Evolutionary conservation across 2,113 vertebrate species (phyloP), one percentile per base, ranked within the genome.

Genomic region (Cinclus cinclus): DNA sequence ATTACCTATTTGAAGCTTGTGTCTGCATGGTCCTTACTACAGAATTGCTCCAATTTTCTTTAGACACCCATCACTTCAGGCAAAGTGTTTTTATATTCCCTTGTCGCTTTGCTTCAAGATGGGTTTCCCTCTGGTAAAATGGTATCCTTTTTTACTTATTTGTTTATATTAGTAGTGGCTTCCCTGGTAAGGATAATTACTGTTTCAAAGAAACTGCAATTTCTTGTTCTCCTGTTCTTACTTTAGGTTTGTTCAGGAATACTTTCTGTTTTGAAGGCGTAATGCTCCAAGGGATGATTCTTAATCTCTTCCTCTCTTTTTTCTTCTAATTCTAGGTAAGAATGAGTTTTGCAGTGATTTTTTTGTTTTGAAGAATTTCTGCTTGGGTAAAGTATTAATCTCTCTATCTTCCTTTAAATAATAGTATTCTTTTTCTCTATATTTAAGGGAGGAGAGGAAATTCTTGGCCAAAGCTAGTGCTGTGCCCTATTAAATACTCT

Each of bases 311-410:
- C 8, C 17, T 90, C 31, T 96, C 62, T 89, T 24, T 86, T 56
- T 94, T 90, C 86, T 81, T 93, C 87, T 23, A 39, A 62, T 97
- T 97, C 95, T 97, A 97, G 97, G 97, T 98, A 98, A 98, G 97
- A 93, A 89, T 28, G 3, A 82, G 62, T 82, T 94, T 87, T 88
- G 65, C 28, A 60, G 16, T 95, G 60, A 46, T 62, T 67, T 91
- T 87, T 85, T 94, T 70, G 39, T 78, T 94, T 88, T 63, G 84
- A 86, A 75, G 95, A 95, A 94, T 80, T 91, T 96, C 88, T 93
- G 6, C 85, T 92, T 89, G 92, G 96, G 97, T 98, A 97, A 98
- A 80, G 97, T 98, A 97, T 90, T 94, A 35, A 59, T 52, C 7
- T 87, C 12, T 60, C 55, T 90, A 0, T 75, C 28, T 87, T 94